Percentiles rank a stretch among this genome's conserved stretches.
Conservation (phyloP, 1,140 invertebrate species). For the Hycleus phaleratus region DNA sequence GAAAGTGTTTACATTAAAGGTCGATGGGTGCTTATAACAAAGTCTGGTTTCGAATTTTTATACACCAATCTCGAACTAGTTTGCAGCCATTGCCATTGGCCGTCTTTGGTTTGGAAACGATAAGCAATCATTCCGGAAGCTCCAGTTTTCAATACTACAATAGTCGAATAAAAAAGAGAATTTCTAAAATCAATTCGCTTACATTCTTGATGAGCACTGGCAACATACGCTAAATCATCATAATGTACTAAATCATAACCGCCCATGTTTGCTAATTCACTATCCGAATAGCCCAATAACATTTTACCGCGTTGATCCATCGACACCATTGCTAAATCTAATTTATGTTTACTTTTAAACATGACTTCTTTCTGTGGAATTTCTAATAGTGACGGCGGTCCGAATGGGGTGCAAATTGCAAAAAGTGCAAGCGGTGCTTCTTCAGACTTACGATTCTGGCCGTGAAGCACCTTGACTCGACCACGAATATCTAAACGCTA, state of each 20-base stretch:
- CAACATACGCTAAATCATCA: conserved; percentile 93
- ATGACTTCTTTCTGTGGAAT: conserved; percentile 92
- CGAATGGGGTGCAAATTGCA: conserved; percentile 96
- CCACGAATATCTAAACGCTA: conserved; percentile 96
- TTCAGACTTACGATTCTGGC: conserved; percentile 90
- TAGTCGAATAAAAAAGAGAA: conserved; percentile 1
- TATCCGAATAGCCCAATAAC: conserved; percentile 87
- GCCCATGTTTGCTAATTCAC: conserved; percentile 84
- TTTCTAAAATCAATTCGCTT: conserved; percentile 42
- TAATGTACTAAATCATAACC: conserved; percentile 97
- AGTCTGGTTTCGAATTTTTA: conserved; percentile 99
- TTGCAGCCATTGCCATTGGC: conserved; percentile 96
- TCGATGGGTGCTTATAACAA: conserved; percentile 95
- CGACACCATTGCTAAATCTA: conserved; percentile 89
- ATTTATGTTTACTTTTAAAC: conserved; percentile 98
- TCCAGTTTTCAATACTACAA: conserved; percentile 93
- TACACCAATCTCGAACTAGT: conserved; percentile 94
- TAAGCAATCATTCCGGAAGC: conserved; percentile 98
- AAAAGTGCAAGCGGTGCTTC: conserved; percentile 90
- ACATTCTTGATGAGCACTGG: conserved; percentile 99
- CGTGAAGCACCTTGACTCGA: conserved; percentile 89
- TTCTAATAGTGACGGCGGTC: conserved; percentile 83
- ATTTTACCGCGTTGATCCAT: conserved; percentile 97
- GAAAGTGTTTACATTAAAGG: conserved; percentile 77
- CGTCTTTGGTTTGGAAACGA: conserved; percentile 87